Evolutionary conservation across 2,888 invertebrate genomes (phyloP).

Genomic region (Ochropleura plecta): DNA sequence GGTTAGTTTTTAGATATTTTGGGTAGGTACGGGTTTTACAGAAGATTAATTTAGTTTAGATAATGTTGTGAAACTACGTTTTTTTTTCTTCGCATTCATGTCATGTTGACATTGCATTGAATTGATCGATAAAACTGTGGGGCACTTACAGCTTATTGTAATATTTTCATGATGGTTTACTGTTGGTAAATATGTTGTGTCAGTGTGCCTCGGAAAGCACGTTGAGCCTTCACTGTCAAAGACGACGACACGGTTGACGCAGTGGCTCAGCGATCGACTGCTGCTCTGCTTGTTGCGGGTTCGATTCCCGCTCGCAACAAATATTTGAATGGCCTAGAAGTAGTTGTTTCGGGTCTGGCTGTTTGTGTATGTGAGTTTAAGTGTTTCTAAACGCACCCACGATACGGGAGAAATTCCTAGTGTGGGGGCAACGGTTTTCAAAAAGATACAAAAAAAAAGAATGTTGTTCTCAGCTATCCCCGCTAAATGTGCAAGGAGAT

Average conservation of each 20-base stretch:
- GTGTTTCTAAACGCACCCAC: neutral
- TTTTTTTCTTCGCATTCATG: neutral
- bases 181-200: constrained; percentile 1
- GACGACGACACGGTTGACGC: neutral
- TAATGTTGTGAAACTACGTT: constrained; percentile 24
- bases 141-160: constrained; percentile 2
- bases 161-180: constrained; percentile 4
- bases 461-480: no score
- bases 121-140: constrained; percentile 43
- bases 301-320: neutral
- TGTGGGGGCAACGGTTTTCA: no score
- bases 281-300: neutral
- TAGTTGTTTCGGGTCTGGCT: neutral
- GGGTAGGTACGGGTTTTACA: neutral
- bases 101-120: no score
- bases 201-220: neutral
- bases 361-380: neutral
- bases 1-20: constrained; percentile 4
- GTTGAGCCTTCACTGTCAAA: neutral
- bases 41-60: constrained; percentile 7
- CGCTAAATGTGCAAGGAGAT: no score
- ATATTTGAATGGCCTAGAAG: neutral
- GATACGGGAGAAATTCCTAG: neutral
- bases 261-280: neutral
- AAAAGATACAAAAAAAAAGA: no score